A percentile compares a stretch with the other conserved stretches of the same genome.
Conservation (phyloP, 2,113 vertebrate species). For the Dasyornis broadbenti region DNA sequence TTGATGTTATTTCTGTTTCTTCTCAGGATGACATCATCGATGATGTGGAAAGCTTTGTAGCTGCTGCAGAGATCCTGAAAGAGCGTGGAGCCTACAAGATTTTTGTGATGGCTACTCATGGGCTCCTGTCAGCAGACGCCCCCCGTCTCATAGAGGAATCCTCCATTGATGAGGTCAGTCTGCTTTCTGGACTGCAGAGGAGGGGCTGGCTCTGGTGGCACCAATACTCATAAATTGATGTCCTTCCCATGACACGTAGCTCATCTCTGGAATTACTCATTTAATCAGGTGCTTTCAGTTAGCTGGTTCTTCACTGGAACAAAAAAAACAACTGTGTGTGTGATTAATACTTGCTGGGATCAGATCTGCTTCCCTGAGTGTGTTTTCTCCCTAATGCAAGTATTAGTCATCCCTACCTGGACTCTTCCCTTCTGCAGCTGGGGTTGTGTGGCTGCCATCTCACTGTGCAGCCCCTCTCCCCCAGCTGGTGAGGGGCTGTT, state of each 20-base stretch:
- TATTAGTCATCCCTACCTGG: background rate
- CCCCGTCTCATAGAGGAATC: slow-evolving; percentile 96
- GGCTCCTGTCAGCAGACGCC: slow-evolving; percentile 92
- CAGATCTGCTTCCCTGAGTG: background rate
- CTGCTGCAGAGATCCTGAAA: slow-evolving; percentile 95
- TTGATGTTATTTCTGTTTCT: background rate
- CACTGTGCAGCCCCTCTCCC: background rate
- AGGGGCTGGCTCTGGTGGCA: background rate
- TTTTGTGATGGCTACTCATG: slow-evolving; percentile 97
- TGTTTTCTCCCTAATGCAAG: background rate
- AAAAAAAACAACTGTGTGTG: background rate
- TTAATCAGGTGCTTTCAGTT: background rate
- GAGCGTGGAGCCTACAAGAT: slow-evolving; percentile 98
- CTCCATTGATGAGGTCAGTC: slow-evolving; percentile 86
- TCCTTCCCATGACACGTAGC: background rate
- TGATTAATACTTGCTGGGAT: background rate
- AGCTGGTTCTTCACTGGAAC: background rate
- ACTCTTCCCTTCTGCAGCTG: background rate
- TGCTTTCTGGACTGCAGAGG: background rate
- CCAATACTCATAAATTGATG: background rate
- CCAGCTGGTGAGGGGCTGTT: background rate
- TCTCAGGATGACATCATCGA: slow-evolving; percentile 96
- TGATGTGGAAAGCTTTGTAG: slow-evolving; percentile 94
- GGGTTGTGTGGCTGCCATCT: background rate
- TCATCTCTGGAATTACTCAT: background rate